Percentiles rank a stretch among this genome's conserved stretches.
Conservation (phyloP, 2,888 invertebrate species). For the Tipula confusa region DNA sequence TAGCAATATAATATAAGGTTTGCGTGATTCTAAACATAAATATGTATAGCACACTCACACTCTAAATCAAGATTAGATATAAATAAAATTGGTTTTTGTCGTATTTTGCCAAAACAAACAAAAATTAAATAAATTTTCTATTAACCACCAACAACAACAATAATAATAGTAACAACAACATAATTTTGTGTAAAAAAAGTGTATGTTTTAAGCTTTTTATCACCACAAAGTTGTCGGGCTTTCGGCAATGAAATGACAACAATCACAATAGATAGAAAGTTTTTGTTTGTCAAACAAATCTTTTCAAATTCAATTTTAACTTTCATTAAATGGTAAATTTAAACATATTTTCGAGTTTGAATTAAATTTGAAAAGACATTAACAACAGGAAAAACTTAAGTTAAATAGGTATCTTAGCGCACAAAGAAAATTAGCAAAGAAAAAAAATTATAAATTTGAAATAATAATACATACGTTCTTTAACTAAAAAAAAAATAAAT, state of each 20-base stretch:
- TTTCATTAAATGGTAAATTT: neutral
- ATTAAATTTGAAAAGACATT: neutral
- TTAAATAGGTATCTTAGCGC: neutral
- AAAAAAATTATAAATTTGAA: neutral
- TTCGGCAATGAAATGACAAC: neutral
- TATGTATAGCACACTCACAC: neutral
- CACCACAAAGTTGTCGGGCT: neutral
- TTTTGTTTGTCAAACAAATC: neutral
- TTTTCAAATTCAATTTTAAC: neutral
- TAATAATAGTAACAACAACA: too few relatives aligned
- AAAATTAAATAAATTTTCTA: neutral
- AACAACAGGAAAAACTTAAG: neutral
- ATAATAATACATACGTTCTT: constrained; percentile 26
- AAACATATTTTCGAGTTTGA: neutral
- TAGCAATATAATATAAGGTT: neutral
- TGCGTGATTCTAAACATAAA: neutral
- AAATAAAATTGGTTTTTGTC: neutral
- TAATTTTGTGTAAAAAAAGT: neutral
- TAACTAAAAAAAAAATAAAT: neutral
- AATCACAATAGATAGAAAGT: neutral
- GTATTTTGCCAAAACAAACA: neutral
- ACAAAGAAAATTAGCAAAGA: neutral
- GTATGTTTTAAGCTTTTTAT: neutral
- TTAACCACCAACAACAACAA: neutral
- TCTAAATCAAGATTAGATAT: constrained; percentile 12